Percentiles rank a stretch among this genome's conserved stretches.
Evolutionary conservation across 2,797 vertebrate species (phyloP).

Genomic region (Lepus oiostolus): DNA sequence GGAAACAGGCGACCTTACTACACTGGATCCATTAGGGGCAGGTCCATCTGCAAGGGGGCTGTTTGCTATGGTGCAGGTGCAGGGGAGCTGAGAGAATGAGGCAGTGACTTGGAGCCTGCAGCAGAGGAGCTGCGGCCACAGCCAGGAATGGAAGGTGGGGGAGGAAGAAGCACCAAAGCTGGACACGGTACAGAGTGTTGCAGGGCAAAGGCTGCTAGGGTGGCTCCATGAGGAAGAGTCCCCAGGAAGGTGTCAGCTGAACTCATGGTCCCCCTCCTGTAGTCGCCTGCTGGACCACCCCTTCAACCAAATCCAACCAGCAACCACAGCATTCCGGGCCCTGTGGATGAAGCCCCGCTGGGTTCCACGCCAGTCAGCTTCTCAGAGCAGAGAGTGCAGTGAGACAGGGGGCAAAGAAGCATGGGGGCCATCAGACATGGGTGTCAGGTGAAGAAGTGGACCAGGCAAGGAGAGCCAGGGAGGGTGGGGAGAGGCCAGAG

Average conservation of each 20-base stretch:
- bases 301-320: neutral
- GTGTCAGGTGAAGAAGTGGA: neutral
- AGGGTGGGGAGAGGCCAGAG: too few relatives aligned
- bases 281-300: neutral
- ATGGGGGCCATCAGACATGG: neutral
- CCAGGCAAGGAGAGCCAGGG: neutral
- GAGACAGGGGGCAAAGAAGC: too few relatives aligned
- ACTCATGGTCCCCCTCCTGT: neutral
- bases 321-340: neutral
- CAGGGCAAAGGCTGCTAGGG: neutral
- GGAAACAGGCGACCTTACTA: neutral
- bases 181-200: neutral
- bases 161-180: neutral
- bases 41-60: neutral
- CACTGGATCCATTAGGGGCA: neutral
- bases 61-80: neutral
- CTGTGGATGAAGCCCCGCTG: neutral
- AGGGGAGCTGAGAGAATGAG: neutral
- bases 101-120: neutral
- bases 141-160: neutral
- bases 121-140: fast-evolving
- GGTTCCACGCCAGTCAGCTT: neutral
- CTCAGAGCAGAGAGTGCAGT: neutral
- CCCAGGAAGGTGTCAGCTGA: neutral
- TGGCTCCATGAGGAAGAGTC: too few relatives aligned